Evolutionary conservation across 1,140 invertebrate genomes (phyloP).

Genomic region (Anoplolepis gracilipes): DNA sequence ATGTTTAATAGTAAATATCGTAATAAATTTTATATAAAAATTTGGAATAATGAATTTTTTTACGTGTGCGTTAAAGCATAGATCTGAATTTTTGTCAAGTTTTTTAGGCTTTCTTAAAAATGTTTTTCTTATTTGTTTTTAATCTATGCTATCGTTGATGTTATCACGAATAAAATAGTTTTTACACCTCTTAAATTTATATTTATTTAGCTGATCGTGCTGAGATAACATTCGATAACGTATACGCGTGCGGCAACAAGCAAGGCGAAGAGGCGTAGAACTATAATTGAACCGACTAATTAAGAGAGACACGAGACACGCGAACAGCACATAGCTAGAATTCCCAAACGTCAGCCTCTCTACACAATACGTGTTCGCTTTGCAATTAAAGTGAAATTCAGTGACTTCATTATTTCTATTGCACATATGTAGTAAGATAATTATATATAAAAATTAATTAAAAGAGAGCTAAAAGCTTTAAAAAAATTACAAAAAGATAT

Average conservation of each 20-base stretch:
- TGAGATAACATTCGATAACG: constrained; percentile 57
- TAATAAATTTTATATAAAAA: not conserved
- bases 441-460: too few relatives aligned
- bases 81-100: too few relatives aligned
- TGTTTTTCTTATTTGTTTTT: too few relatives aligned
- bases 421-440: too few relatives aligned
- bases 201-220: constrained; percentile 4
- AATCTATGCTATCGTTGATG: too few relatives aligned
- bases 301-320: constrained; percentile 79
- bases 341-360: constrained; percentile 26
- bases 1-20: not conserved
- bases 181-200: not conserved
- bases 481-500: too few relatives aligned
- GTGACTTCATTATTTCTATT: not conserved
- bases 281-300: constrained; percentile 80
- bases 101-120: too few relatives aligned
- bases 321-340: constrained; percentile 72
- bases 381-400: not conserved
- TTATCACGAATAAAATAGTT: not conserved
- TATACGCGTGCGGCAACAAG: constrained; percentile 41
- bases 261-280: constrained; percentile 57
- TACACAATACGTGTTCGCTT: constrained; percentile 12
- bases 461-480: too few relatives aligned
- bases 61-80: not conserved
- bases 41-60: not conserved